Percentiles rank a stretch among this genome's conserved stretches.
phyloP scores from a whole-genome alignment of 2,797 vertebrate genomes.

The Argya squamiceps region DNA sequence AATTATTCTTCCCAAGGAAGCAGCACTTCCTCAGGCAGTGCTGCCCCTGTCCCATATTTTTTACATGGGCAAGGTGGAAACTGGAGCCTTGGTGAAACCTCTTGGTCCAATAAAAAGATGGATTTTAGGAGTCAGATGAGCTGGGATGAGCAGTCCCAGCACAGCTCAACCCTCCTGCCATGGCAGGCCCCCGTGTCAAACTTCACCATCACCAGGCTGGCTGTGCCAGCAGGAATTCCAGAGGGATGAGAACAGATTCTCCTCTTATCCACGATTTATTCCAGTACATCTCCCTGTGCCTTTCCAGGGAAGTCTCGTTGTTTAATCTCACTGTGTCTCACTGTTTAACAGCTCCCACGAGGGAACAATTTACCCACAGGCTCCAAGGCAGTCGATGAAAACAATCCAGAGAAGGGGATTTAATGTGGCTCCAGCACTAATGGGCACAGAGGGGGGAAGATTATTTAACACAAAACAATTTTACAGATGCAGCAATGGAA shows the following conservation, averaged over 20 bases:
- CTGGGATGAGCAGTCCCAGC: background rate
- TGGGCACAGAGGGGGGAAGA: background rate
- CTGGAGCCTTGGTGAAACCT: background rate
- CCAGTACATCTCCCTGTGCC: background rate
- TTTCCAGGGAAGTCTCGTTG: background rate
- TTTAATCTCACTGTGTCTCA: conserved; percentile 32
- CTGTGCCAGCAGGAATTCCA: background rate
- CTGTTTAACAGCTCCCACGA: background rate
- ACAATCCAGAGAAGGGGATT: conserved; percentile 8
- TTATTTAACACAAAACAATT: background rate
- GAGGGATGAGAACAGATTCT: background rate
- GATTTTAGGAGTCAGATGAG: background rate
- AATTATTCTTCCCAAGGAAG: background rate
- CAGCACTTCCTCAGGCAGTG: background rate
- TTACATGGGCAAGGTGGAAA: background rate
- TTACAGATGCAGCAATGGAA: background rate
- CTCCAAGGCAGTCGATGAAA: conserved; percentile 26
- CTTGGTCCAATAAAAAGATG: background rate
- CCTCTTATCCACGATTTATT: conserved; percentile 21
- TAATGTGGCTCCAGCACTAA: background rate
- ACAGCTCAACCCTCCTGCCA: background rate
- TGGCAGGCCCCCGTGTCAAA: background rate
- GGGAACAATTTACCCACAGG: conserved; percentile 42
- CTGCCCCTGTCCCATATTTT: background rate
- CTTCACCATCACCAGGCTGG: rapidly evolving